A percentile compares a stretch with the other conserved stretches of the same genome.
phyloP scores from a whole-genome alignment of 2,113 vertebrate species.

The Alectura lathami region DNA sequence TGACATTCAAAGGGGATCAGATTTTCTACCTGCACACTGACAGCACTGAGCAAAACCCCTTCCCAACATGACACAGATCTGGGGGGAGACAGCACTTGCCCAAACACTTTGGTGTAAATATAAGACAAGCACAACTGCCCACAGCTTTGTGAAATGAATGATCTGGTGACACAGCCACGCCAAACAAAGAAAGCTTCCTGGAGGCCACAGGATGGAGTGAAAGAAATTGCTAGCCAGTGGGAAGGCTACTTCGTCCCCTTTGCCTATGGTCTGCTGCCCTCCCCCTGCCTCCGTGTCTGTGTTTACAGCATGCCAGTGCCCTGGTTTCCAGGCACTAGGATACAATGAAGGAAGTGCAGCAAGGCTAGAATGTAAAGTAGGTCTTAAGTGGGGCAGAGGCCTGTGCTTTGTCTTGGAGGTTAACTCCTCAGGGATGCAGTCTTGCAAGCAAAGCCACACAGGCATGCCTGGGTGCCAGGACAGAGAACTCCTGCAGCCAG shows the following conservation, averaged over 20 bases:
- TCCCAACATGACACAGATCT: background rate
- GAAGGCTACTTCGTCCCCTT: background rate
- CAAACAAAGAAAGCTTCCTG: background rate
- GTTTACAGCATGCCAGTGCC: background rate
- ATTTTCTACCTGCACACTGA: background rate
- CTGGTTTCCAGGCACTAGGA: fast-evolving
- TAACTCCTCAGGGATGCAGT: conserved; percentile 8
- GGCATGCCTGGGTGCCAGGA: background rate
- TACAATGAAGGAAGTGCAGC: conserved; percentile 22
- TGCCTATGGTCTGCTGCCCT: background rate
- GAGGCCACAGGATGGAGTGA: background rate
- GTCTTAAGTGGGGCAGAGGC: conserved; percentile 44
- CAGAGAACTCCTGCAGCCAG: background rate
- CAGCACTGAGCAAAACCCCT: background rate
- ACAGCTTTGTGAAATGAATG: background rate
- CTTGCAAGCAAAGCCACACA: background rate
- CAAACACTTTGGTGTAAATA: background rate
- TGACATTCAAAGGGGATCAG: background rate
- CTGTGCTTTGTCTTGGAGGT: conserved; percentile 19
- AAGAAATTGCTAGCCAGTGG: background rate
- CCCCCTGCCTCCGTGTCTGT: background rate
- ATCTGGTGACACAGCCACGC: background rate
- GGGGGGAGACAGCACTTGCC: background rate
- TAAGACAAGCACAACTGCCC: background rate
- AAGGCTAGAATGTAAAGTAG: conserved; percentile 58